Conservation (phyloP, 2,797 vertebrate species). For the Mus spretus region DNA sequence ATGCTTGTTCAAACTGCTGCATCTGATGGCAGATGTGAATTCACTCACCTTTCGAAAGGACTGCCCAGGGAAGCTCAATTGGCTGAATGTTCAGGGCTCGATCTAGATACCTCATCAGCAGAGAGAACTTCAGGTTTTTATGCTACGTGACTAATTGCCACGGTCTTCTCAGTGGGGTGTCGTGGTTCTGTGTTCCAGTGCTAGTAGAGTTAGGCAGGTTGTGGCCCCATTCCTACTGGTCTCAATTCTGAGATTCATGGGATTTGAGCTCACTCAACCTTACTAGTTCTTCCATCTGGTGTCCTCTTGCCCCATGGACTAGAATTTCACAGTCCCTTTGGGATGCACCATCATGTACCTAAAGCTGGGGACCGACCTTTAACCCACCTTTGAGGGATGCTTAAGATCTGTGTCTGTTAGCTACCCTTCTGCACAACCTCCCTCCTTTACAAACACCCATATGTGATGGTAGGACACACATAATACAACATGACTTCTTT, state of each 20-base stretch:
- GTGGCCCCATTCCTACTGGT: background rate
- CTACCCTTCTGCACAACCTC: background rate
- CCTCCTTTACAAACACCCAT: background rate
- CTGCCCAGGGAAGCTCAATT: background rate
- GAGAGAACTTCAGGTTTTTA: background rate
- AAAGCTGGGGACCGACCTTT: background rate
- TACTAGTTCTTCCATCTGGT: no score
- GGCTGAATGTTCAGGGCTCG: background rate
- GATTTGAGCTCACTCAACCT: background rate
- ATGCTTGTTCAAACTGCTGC: background rate
- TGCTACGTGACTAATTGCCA: background rate
- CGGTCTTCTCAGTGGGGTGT: background rate
- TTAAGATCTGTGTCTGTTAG: background rate
- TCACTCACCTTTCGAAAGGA: background rate
- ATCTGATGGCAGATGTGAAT: background rate
- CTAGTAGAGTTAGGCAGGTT: background rate
- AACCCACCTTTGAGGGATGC: background rate
- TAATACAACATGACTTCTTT: no score
- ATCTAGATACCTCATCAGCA: background rate
- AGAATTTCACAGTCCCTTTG: background rate
- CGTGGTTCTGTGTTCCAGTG: background rate
- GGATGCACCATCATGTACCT: background rate
- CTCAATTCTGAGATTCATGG: background rate
- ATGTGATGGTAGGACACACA: background rate
- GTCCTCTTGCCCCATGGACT: background rate